These are phyloP conservation scores for Amblyopsis rosae DNA, from an alignment of 2,113 vertebrate genomes.

Conservation along the genomic window DNA sequence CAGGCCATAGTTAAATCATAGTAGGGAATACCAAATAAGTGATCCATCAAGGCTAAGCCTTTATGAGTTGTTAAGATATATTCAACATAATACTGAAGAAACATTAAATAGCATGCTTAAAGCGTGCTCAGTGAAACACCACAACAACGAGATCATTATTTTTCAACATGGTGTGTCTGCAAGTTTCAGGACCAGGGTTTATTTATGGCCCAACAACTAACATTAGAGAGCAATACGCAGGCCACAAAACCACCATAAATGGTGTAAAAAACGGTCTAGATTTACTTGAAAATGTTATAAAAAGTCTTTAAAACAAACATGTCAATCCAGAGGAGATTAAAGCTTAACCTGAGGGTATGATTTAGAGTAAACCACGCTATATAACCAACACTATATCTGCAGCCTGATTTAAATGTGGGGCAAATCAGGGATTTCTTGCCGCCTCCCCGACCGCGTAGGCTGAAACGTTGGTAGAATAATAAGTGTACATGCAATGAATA, in stretches of 20 bases:
- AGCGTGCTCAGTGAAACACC: not conserved
- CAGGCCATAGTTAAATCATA: slow-evolving; percentile 11
- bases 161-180: too few species aligned
- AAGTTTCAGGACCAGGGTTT: too few species aligned
- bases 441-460: slow-evolving; percentile 37
- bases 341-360: slow-evolving; percentile 29
- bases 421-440: slow-evolving; percentile 40
- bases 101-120: slow-evolving; percentile 10
- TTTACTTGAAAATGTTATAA: too few species aligned
- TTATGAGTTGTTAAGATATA: slow-evolving; percentile 16
- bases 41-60: slow-evolving; percentile 27
- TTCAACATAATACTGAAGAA: not conserved
- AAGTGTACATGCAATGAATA: slow-evolving; percentile 63
- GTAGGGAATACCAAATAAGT: slow-evolving; percentile 1
- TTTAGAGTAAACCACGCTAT: slow-evolving; percentile 13
- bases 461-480: slow-evolving; percentile 48
- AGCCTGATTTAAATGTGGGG: slow-evolving; percentile 41
- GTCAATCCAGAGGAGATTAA: slow-evolving; percentile 7
- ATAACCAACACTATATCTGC: slow-evolving; percentile 30
- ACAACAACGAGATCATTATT: not conserved
- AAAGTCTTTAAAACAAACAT: slow-evolving; percentile 12
- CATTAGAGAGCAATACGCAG: too few species aligned
- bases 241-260: too few species aligned
- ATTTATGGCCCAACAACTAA: too few species aligned
- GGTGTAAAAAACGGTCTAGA: too few species aligned